Base-by-base conservation (phyloP, 2,797 vertebrate species). In the Gorsachius magnificus region DNA sequence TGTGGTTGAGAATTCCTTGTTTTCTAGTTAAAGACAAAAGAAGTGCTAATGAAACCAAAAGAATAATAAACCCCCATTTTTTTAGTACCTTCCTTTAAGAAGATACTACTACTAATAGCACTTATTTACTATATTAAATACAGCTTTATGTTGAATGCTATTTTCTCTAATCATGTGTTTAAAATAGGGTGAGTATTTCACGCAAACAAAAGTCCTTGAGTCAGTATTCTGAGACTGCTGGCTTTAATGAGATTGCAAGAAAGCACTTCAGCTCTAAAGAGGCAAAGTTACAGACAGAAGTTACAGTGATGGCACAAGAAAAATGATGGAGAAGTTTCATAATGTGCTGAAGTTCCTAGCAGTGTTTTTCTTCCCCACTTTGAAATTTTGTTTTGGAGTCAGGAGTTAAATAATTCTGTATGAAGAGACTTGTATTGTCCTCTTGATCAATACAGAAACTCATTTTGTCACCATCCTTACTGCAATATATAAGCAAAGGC, bases 191-290 rank as follows among this genome's bases (percentile, higher is more conserved):
- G 28, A 76, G 41, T 33, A 45, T 79, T 90, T 95, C 45, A 63
- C 3, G 1, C 2, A 38, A 58, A 64, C n/a, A 31, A 43, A 90
- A 64, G 36, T 80, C 71, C 87, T 85, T 83, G 48, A 87, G 74
- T 94, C 48, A 77, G 22, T 79, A 70, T 79, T 84, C 35, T 60
- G 38, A 87, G 72, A 6, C 33, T 81, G 28, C 10, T 86, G 71
- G 45, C 36, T 90, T 43, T 80, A 87, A 84, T 57, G 68, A 72
- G 8, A 5, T 35, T 65, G 53, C 2, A 7, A 91, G 68, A 75
- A 88, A 87, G 61, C 57, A 72, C 57, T 91, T 91, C 48, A 82
- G 41, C 41, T 90, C 46, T 48, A 92, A 93, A 87, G 29, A 95
- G 71, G 64, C 16, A 69, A 89, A 95, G 95, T 77, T 74, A 58